Percentiles rank a stretch among this genome's conserved stretches.
phyloP scores from a whole-genome alignment of 1,140 invertebrate species.

The Drosophila santomea region DNA sequence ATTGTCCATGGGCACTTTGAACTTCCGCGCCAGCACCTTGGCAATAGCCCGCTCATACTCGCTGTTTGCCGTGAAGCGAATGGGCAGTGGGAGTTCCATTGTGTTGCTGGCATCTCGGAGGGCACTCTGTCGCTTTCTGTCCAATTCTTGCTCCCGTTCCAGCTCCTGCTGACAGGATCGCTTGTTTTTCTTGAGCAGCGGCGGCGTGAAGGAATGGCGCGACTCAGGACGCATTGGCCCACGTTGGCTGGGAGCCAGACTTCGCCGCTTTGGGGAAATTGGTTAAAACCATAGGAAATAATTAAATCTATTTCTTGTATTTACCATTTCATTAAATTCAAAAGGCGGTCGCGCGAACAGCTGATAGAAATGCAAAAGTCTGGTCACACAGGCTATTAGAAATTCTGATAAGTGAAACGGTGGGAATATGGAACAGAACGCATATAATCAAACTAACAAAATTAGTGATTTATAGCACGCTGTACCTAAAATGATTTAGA shows the following conservation, averaged over 20 bases:
- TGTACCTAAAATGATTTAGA: too few species aligned
- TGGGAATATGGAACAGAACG: too few species aligned
- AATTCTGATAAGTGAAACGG: not conserved
- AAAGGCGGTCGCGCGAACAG: constrained; percentile 17
- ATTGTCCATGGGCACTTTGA: constrained; percentile 97
- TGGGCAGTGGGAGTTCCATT: constrained; percentile 33
- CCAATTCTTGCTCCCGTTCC: constrained; percentile 52
- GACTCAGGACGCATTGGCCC: constrained; percentile 30
- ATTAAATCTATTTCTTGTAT: not conserved
- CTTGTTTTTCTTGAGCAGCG: constrained; percentile 74
- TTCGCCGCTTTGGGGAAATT: constrained; percentile 56
- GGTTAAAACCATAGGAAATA: not conserved
- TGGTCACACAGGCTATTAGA: not conserved
- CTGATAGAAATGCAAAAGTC: constrained; percentile 5
- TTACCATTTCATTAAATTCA: constrained; percentile 55
- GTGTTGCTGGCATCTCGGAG: constrained; percentile 42
- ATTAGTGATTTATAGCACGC: too few species aligned
- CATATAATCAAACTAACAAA: too few species aligned
- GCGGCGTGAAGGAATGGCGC: constrained; percentile 59
- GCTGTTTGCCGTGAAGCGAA: constrained; percentile 75
- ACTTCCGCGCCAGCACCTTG: constrained; percentile 94
- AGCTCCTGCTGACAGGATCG: constrained; percentile 64
- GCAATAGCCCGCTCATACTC: constrained; percentile 89
- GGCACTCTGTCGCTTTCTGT: constrained; percentile 29
- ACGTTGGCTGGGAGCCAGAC: constrained; percentile 76